Base-by-base conservation (phyloP, 1,140 invertebrate genomes). In the Lepidurus packardi region DNA sequence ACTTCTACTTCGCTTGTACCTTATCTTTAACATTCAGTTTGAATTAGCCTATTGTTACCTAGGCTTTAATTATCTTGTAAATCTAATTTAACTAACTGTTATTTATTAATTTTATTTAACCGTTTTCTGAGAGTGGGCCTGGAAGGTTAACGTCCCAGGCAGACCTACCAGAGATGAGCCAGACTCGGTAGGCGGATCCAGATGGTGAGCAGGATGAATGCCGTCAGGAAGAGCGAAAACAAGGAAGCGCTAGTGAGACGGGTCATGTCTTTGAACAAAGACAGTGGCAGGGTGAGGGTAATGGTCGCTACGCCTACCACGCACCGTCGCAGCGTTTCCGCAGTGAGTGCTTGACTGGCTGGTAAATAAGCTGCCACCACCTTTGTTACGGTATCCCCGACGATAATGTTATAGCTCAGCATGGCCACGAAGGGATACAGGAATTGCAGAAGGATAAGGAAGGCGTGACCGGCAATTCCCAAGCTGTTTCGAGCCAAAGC, bases 341-440 rank as follows among this genome's bases (percentile, higher is more conserved):
- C 6, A 7, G 53, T n/a, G 16, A 65, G 53, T 13, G 53, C 53
- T 9, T 65, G 53, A n/a, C 53, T 65, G 21, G 7, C 53, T n/a
- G 53, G 53, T 7, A 65, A 16, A 16, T 65, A 65, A 5, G 53
- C 53, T 7, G 91, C 86, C 44, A 95, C 85, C 3, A 95, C 91
- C 85, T 94, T 95, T 1, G 93, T 94, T 24, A 95, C 88, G 0
- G 93, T 95, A 84, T 96, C 94, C 43, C 93, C 94, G 25, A 95
- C 93, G 43, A 95, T 94, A 7, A 95, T 91, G 84, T 96, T 95
- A 84, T 96, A 95, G 74, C 93, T 94, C 43, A 95, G 91, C 93
- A 95, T 95, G 1, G 94, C 93, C 94, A 95, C 91, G 81, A 95
- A 92, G 13, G 93, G 94, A 86, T 95, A 95, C 80, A 93, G 87